Percentiles rank a stretch among this genome's conserved stretches.
These are phyloP conservation scores for Chloroclysta siterata DNA, from an alignment of 2,888 invertebrate species.

Conservation along the genomic window DNA sequence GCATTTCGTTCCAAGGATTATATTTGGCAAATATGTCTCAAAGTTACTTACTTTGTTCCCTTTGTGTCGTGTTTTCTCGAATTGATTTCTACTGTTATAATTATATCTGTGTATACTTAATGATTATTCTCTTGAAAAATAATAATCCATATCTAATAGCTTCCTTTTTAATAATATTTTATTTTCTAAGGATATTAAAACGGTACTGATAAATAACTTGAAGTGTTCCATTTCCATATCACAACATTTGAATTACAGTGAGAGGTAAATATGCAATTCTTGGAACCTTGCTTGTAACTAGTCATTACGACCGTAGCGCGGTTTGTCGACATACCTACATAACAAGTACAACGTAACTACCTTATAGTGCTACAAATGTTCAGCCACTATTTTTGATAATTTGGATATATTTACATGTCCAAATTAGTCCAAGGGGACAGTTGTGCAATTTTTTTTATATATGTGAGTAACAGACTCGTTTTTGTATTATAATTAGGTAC, in stretches of 20 bases:
- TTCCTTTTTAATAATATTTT: no score
- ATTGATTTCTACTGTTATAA: not conserved
- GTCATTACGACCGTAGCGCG: constrained; percentile 45
- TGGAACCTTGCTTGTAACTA: constrained; percentile 45
- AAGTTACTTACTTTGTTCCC: not conserved
- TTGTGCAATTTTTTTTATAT: no score
- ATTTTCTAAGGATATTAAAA: no score
- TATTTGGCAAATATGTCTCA: constrained; percentile 1
- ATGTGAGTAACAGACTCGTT: no score
- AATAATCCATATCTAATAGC: no score
- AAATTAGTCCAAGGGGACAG: no score
- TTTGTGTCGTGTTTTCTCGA: not conserved
- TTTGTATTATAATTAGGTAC: no score
- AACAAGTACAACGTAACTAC: constrained; percentile 19
- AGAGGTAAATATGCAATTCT: constrained; percentile 42
- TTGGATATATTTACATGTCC: no score
- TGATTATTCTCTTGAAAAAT: no score
- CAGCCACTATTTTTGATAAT: no score
- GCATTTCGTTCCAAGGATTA: constrained; percentile 14
- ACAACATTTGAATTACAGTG: constrained; percentile 5
- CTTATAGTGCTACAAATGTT: constrained; percentile 16
- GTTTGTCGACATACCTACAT: constrained; percentile 48
- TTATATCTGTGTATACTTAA: no score
- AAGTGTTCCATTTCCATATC: not conserved
- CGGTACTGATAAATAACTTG: no score